Base-by-base conservation (phyloP, 2,888 invertebrate genomes). In the Sericinus montela region DNA sequence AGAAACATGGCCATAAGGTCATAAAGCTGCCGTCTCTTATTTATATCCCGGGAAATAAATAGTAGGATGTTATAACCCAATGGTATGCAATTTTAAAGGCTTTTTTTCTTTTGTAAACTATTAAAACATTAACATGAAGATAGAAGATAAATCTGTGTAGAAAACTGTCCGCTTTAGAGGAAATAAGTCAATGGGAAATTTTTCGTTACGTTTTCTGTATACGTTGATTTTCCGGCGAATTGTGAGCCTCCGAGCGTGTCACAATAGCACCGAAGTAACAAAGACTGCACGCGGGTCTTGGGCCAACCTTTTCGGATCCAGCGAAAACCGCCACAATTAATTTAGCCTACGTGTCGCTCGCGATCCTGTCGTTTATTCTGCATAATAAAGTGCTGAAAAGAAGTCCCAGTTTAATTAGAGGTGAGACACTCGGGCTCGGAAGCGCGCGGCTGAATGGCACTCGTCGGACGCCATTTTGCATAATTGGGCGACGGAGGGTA, bases 391-490 rank as follows among this genome's bases (percentile, higher is more conserved):
- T 83, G 84, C 72, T 82, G 81, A 79, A 82, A 86, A 86, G 84
- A 86, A 83, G 81, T 76, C 74, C 75, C 69, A 76, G 79, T 85
- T 88, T 87, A 88, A 87, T 88, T 87, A 88, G 83, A 85, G 84
- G 80, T 79, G 86, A 82, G 84, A 81, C 80, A 80, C 83, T 79
- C 73, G 53, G 50, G 68, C 59, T 73, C 78, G 79, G 79, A 77
- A 78, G 78, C 75, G 80, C 79, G 80, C 72, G 78, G 69, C 68
- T 85, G 82, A 80, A 87, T 86, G 79, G 80, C 77, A 71, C 87
- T 84, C 79, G 77, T 76, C 71, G 79, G 84, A 72, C 83, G 87
- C 80, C 88, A 86, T 86, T 88, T 87, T 87, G 84, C 88, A 87
- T 88, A 88, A 88, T 87, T 88, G 88, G 85, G 82, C 82, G 78